Evolutionary conservation across 2,888 invertebrate genomes (phyloP).

Genomic region (Elysia crispata): DNA sequence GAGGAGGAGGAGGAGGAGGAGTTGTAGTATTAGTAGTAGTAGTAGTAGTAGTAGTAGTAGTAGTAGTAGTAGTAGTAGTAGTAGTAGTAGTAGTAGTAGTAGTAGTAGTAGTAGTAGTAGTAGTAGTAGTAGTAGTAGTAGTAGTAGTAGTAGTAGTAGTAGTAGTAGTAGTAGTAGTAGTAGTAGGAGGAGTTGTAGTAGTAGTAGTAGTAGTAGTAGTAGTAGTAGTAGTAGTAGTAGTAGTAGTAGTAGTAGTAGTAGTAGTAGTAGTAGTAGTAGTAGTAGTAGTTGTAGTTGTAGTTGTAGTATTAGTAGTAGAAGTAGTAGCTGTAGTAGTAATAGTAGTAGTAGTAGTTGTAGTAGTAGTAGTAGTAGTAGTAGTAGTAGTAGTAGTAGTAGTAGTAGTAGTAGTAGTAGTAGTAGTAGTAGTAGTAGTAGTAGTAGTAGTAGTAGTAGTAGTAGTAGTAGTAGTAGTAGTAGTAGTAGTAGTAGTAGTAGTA

Average conservation of each 20-base stretch:
- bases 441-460: conserved; percentile 48
- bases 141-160: neutral
- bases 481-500: conserved; percentile 50
- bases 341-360: no score
- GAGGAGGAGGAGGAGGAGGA: no score
- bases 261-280: no score
- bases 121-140: conserved; percentile 12
- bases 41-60: conserved; percentile 9
- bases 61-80: conserved; percentile 9
- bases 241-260: neutral
- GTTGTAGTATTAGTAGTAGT: no score
- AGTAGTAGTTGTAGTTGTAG: no score
- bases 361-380: no score
- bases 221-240: neutral
- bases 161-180: no score
- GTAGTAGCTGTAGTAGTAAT: no score
- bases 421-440: conserved; percentile 43
- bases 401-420: conserved; percentile 25
- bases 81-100: conserved; percentile 9
- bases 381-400: conserved; percentile 30
- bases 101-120: conserved; percentile 9
- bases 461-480: conserved; percentile 48
- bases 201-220: neutral
- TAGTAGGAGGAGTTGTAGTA: no score
- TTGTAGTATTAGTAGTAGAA: no score